A percentile compares a stretch with the other conserved stretches of the same genome.
Evolutionary conservation across 2,113 vertebrate species (phyloP).

Genomic region (Tonatia bakeri): DNA sequence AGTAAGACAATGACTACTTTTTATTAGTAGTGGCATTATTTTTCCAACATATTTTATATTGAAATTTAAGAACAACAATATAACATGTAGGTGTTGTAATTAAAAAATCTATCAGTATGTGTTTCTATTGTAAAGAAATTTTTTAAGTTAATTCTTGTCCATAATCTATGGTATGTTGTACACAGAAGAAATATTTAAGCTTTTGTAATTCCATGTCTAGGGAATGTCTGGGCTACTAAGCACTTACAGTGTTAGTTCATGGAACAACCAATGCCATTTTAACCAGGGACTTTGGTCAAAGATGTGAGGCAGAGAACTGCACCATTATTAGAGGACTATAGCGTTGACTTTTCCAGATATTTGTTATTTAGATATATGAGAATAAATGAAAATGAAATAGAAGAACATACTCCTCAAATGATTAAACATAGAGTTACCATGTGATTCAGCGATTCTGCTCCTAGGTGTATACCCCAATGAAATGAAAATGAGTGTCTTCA

Average conservation of each 20-base stretch:
- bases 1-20: not conserved
- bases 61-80: not conserved
- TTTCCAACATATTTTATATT: not conserved
- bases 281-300: not conserved
- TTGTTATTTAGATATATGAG: not conserved
- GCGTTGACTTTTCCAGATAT: not conserved
- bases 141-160: not conserved
- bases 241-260: not conserved
- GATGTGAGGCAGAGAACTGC: not conserved
- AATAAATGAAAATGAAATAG: not conserved
- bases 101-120: not conserved
- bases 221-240: not conserved
- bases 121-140: not conserved
- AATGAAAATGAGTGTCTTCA: not conserved
- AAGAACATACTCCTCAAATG: not conserved
- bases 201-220: not conserved
- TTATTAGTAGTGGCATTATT: not conserved
- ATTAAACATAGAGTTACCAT: not conserved
- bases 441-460: not conserved
- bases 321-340: not conserved
- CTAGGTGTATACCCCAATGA: not conserved
- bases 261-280: not conserved
- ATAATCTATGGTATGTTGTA: not conserved
- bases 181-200: not conserved
- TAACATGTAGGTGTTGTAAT: not conserved